phyloP scores from a whole-genome alignment of 2,797 vertebrate species.

The Anas acuta region DNA sequence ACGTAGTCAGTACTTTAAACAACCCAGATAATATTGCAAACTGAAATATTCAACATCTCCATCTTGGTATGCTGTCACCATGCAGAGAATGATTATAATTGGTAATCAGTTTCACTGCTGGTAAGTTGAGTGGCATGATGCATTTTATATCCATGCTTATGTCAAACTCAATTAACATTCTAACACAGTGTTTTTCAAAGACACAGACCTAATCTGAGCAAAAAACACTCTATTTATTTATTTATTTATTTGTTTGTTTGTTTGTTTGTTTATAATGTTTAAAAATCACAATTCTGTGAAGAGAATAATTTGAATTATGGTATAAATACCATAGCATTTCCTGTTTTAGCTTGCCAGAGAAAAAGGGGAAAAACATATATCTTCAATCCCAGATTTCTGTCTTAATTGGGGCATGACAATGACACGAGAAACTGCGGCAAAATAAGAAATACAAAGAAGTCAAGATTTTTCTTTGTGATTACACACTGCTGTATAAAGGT shows the following conservation, averaged over 20 bases:
- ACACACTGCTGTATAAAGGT: background rate
- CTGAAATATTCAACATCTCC: slow-evolving; percentile 86
- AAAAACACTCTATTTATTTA: slow-evolving; percentile 55
- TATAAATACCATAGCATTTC: slow-evolving; percentile 52
- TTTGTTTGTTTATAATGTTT: slow-evolving; percentile 53
- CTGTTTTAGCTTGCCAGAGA: background rate
- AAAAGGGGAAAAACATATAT: background rate
- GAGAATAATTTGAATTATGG: slow-evolving; percentile 49
- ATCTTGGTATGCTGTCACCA: slow-evolving; percentile 80
- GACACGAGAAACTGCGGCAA: background rate
- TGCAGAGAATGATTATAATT: slow-evolving; percentile 83
- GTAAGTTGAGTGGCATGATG: slow-evolving; percentile 80
- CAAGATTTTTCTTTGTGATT: background rate
- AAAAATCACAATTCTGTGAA: slow-evolving; percentile 62
- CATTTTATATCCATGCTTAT: slow-evolving; percentile 82
- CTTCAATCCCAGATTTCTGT: slow-evolving; percentile 2
- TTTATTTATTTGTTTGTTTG: too few species aligned
- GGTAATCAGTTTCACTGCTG: slow-evolving; percentile 84
- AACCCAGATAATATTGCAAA: slow-evolving; percentile 83
- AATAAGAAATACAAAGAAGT: background rate
- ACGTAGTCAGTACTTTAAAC: slow-evolving; percentile 85
- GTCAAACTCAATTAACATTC: slow-evolving; percentile 87
- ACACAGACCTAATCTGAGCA: slow-evolving; percentile 73
- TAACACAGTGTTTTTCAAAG: slow-evolving; percentile 76
- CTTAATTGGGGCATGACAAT: background rate